phyloP scores from a whole-genome alignment of 2,888 invertebrate species.

The Shargacucullia verbasci region DNA sequence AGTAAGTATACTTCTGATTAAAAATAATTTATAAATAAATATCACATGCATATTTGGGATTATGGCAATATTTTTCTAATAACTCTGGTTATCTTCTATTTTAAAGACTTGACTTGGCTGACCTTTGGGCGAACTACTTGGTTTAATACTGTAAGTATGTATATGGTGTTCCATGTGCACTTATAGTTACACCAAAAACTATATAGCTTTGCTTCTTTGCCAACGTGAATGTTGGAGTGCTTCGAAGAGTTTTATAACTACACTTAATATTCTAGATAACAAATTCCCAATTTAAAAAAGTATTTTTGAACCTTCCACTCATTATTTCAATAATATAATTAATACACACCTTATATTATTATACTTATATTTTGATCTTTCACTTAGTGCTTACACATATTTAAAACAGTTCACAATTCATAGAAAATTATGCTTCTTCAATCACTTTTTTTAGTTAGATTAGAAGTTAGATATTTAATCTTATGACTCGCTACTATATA shows the following conservation, averaged over 20 bases:
- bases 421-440: too few relatives aligned
- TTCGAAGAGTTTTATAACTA: neutral
- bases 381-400: too few relatives aligned
- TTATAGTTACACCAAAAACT: constrained; percentile 21
- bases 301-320: too few relatives aligned
- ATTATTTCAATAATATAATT: too few relatives aligned
- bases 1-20: too few relatives aligned
- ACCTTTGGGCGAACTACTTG: constrained; percentile 49
- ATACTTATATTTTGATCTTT: too few relatives aligned
- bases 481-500: neutral
- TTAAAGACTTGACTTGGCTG: constrained; percentile 53
- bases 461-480: neutral
- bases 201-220: constrained; percentile 29
- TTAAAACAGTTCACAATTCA: too few relatives aligned
- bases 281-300: too few relatives aligned
- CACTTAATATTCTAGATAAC: too few relatives aligned
- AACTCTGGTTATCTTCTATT: constrained; percentile 54
- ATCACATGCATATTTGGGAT: constrained; percentile 25
- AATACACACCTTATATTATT: too few relatives aligned
- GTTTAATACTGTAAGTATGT: constrained; percentile 54
- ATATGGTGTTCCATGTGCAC: constrained; percentile 25
- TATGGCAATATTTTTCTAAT: constrained; percentile 38
- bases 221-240: constrained; percentile 9
- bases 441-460: too few relatives aligned
- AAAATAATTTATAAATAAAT: too few relatives aligned